A percentile compares a stretch with the other conserved stretches of the same genome.
phyloP scores from a whole-genome alignment of 1,140 invertebrate genomes.

The Drosophila burlai region DNA sequence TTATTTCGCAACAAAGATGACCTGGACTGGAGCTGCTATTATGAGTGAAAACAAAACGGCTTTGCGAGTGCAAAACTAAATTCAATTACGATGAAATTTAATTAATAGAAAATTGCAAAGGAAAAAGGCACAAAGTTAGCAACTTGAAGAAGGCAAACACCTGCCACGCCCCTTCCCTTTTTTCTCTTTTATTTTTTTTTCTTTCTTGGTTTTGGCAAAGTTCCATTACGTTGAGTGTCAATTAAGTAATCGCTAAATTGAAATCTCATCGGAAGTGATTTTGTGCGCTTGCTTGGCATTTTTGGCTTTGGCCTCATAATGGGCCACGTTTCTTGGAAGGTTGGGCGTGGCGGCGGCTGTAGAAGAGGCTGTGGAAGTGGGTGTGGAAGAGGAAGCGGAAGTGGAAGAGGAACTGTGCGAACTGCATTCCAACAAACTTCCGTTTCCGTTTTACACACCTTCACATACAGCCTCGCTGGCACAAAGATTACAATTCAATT shows the following conservation, averaged over 20 bases:
- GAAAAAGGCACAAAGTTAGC: constrained; percentile 13
- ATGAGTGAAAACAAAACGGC: constrained; percentile 8
- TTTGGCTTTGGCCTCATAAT: constrained; percentile 54
- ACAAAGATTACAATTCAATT: constrained; percentile 65
- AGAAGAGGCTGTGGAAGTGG: background rate
- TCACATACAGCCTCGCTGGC: constrained; percentile 13
- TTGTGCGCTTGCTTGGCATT: constrained; percentile 69
- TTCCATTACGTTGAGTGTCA: constrained; percentile 81
- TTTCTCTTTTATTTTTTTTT: background rate
- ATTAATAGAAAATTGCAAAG: constrained; percentile 35
- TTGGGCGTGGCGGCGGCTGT: background rate
- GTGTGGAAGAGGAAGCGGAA: constrained; percentile 1
- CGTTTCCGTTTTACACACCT: constrained; percentile 66
- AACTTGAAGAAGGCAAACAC: constrained; percentile 34
- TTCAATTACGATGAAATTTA: constrained; percentile 39
- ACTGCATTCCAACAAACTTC: constrained; percentile 80
- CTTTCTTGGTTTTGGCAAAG: constrained; percentile 35
- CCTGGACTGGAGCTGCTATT: background rate
- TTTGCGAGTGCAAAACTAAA: constrained; percentile 10
- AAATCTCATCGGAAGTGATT: constrained; percentile 83
- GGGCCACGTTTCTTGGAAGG: constrained; percentile 28
- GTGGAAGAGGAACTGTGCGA: constrained; percentile 34
- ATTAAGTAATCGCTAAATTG: constrained; percentile 82
- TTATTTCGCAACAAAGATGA: background rate
- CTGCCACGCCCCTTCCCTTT: constrained; percentile 19